Conservation (phyloP, 2,888 invertebrate species). For the Torymus texanus region DNA sequence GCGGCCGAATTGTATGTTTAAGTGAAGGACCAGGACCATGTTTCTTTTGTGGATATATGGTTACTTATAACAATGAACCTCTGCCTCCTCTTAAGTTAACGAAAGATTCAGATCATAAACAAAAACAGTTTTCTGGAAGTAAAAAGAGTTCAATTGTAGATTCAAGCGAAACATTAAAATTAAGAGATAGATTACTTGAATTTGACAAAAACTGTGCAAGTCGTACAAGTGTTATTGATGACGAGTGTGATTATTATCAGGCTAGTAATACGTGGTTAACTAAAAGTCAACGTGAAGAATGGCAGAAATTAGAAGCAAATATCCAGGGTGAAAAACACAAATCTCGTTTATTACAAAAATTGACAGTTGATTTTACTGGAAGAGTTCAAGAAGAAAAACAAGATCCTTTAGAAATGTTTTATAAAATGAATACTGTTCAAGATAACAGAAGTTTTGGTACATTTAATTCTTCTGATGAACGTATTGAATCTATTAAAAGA, state of each 20-base stretch:
- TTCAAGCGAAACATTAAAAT: slow-evolving; percentile 73
- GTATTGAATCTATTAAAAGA: slow-evolving; percentile 16
- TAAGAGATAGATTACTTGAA: slow-evolving; percentile 88
- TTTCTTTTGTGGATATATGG: slow-evolving; percentile 91
- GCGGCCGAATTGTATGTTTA: slow-evolving; percentile 95
- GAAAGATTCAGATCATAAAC: slow-evolving; percentile 26
- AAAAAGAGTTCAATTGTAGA: slow-evolving; percentile 5
- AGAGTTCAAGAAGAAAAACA: slow-evolving; percentile 63
- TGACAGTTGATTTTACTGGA: slow-evolving; percentile 86
- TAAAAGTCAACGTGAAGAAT: slow-evolving; percentile 81
- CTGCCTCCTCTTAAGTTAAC: background rate
- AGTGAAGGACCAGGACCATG: slow-evolving; percentile 99
- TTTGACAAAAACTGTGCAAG: slow-evolving; percentile 86
- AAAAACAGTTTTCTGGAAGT: background rate
- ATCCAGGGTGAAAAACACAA: slow-evolving; percentile 83
- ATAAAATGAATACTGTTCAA: slow-evolving; percentile 52
- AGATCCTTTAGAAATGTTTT: slow-evolving; percentile 44
- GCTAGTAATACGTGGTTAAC: slow-evolving; percentile 89
- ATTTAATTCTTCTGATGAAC: background rate
- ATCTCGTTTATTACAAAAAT: slow-evolving; percentile 81
- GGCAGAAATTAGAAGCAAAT: slow-evolving; percentile 82
- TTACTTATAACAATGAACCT: slow-evolving; percentile 70
- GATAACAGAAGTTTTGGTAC: slow-evolving; percentile 33
- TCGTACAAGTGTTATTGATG: slow-evolving; percentile 90
- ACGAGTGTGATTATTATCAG: slow-evolving; percentile 95